Evolutionary conservation across 1,140 invertebrate genomes (phyloP).

Genomic region (Bombus turneri): DNA sequence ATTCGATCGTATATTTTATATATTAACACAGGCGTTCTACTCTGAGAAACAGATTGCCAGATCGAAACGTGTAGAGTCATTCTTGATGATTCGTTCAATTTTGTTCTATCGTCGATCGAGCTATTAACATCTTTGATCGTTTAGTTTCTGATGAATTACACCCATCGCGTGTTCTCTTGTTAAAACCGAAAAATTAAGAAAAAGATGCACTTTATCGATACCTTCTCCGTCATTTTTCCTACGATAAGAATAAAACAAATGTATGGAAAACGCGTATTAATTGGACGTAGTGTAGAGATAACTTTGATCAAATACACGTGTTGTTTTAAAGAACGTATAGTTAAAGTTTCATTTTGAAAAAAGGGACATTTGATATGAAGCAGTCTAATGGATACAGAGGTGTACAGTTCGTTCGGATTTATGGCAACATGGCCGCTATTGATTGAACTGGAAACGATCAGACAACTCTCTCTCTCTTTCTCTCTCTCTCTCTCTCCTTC

Average conservation of each 20-base stretch:
- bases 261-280: background rate
- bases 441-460: slow-evolving; percentile 1
- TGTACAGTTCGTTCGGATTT: background rate
- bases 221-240: too few relatives aligned
- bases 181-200: background rate
- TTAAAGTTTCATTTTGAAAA: background rate
- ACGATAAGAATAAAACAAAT: too few relatives aligned
- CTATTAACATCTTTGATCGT: too few relatives aligned
- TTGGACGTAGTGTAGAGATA: background rate
- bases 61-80: too few relatives aligned
- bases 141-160: too few relatives aligned
- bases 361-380: background rate
- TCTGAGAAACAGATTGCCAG: too few relatives aligned
- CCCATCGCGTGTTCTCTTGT: too few relatives aligned
- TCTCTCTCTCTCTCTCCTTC: background rate
- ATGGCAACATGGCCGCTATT: background rate
- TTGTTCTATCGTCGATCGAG: too few relatives aligned
- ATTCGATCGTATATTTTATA: too few relatives aligned
- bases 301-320: background rate
- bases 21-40: too few relatives aligned
- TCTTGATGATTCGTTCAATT: too few relatives aligned
- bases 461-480: background rate
- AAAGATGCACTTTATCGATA: background rate
- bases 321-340: background rate
- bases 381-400: background rate